Base-by-base conservation (phyloP, 2,797 vertebrate genomes). In the Acipenser ruthenus region DNA sequence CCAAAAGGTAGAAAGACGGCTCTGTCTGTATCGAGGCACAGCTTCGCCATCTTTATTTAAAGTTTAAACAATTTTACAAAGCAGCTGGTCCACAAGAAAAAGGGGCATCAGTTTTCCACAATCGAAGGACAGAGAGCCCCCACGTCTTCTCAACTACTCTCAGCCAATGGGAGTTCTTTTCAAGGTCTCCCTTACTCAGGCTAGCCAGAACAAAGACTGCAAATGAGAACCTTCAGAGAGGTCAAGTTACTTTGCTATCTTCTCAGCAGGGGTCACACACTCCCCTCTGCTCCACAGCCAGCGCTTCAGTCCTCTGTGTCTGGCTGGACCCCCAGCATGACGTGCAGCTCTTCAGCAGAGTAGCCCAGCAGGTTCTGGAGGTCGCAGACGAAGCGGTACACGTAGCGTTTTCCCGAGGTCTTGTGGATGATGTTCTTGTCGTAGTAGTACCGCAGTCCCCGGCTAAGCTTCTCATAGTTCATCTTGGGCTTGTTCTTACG, bases 351-450 rank as follows among this genome's bases (percentile, higher is more conserved):
- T 70, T 94, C 93, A 0, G 92, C 87, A 0, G 85, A 80, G 79
- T 93, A 94, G 1, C 93, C 93, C 78, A 94, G 84, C 70, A 94
- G 76, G 71, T 83, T 93, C 61, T 93, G 92, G 53, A 94, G 89
- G 79, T 94, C 93, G 0, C 93, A 94, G 7, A 94, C 93, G 1
- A 94, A 94, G 69, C 93, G 90, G 71, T 94, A 94, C 7, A 94
- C 93, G 0, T 94, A 94, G 69, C 93, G 89, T 23, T 94, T 94
- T 1, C 93, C 93, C 0, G 91, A 84, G 0, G 93, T 94, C 80
- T 94, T 94, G 82, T 94, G 93, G 78, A 94, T 93, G 79, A 94
- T 94, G 79, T 94, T 93, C 80, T 94, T 94, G 84, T 94, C 92
- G 0, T 94, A 94, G 61, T 94, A 94, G 63, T 94, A 94, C 70